Percentiles rank a stretch among this genome's conserved stretches.
Conservation (phyloP, 2,113 vertebrate species). For the Pycnonotus jocosus region DNA sequence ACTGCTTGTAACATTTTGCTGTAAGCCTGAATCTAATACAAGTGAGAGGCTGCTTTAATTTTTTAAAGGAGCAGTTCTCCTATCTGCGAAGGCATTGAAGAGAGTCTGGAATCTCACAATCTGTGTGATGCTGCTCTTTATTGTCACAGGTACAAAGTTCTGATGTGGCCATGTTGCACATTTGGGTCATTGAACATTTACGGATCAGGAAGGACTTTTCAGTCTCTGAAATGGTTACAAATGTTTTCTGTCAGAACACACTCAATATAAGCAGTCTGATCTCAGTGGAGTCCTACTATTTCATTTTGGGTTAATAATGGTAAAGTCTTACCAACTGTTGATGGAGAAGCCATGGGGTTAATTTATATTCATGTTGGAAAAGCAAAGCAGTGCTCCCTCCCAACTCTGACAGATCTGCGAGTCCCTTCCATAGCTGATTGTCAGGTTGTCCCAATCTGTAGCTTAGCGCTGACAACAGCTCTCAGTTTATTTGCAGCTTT, state of each 20-base stretch:
- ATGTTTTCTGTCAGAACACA: background rate
- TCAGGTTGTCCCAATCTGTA: background rate
- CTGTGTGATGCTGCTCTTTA: slow-evolving; percentile 45
- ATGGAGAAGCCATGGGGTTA: slow-evolving; percentile 22
- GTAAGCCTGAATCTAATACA: background rate
- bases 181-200: slow-evolving; percentile 18
- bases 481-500: slow-evolving; percentile 75
- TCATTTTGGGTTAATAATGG: background rate
- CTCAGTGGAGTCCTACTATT: background rate
- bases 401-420: background rate
- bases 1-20: background rate
- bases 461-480: background rate
- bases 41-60: background rate
- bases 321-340: slow-evolving; percentile 64
- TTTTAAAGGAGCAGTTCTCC: background rate
- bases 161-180: slow-evolving; percentile 9
- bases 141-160: slow-evolving; percentile 60
- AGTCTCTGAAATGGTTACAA: slow-evolving; percentile 34
- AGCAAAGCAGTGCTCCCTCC: slow-evolving; percentile 26
- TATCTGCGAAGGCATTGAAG: slow-evolving; percentile 26
- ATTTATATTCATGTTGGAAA: slow-evolving; percentile 30
- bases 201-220: background rate
- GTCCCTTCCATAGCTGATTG: background rate
- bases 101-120: slow-evolving; percentile 26
- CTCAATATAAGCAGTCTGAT: background rate